Base-by-base conservation (phyloP, 2,888 invertebrate species). In the Microchrysa polita region DNA sequence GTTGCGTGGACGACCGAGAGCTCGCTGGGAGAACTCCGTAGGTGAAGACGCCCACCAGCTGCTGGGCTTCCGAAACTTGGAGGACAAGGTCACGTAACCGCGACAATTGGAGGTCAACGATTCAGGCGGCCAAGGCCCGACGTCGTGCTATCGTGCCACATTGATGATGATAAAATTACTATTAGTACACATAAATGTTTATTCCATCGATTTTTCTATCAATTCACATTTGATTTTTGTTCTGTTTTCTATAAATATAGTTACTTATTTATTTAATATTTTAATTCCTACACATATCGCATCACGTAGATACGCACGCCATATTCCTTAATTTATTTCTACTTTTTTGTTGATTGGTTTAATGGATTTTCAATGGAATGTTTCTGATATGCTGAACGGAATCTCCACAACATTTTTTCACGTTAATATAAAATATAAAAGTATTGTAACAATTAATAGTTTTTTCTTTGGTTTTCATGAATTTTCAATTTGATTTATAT, bases 111-210 rank as follows among this genome's bases (percentile, higher is more conserved):
- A n/a, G n/a, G n/a, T n/a, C n/a, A n/a, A n/a, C n/a, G n/a, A n/a
- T n/a, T n/a, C n/a, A n/a, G n/a, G n/a, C n/a, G n/a, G n/a, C n/a
- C n/a, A n/a, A n/a, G n/a, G n/a, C n/a, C n/a, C n/a, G n/a, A n/a
- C n/a, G n/a, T n/a, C n/a, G n/a, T n/a, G n/a, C n/a, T n/a, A n/a
- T n/a, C n/a, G n/a, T n/a, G n/a, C n/a, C n/a, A n/a, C n/a, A n/a
- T n/a, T n/a, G n/a, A n/a, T n/a, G n/a, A n/a, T n/a, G n/a, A n/a
- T n/a, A n/a, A 34, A 34, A 2, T 34, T 34, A 34, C 61, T 74
- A 67, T 75, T 74, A 59, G 74, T 76, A 76, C 76, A 77, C 76
- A 77, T 75, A 76, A n/a, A n/a, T 74, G 74, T 75, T 76, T 18
- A 55, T 55, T 20, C 20, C 18, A 55, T 55, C n/a, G 40, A 61